Base-by-base conservation (phyloP, 2,797 vertebrate species). In the Rhadinocentrus ornatus region DNA sequence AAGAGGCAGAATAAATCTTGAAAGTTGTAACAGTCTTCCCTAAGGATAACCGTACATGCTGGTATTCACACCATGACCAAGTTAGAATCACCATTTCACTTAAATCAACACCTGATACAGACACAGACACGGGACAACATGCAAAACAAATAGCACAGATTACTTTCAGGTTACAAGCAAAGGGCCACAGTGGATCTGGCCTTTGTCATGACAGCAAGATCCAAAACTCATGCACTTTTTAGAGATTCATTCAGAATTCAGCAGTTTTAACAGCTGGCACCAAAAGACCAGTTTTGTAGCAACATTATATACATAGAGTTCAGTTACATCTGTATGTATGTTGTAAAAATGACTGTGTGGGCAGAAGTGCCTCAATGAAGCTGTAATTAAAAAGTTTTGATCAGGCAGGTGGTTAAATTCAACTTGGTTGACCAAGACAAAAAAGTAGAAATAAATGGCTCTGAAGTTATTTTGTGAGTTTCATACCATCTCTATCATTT, bases 81-180 rank as follows among this genome's bases (percentile, higher is more conserved):
- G 10, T 66, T 56, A 31, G 20, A 41, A 24, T 41, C 26, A 39
- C 35, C 16, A 18, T 6, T 13, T 65, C 6, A 27, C 26, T 37
- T 41, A 41, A 15, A n/a, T 66, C 18, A 39, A 18, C 12, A 6
- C 2, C 10, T 27, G 24, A 54, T 0, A 2, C 9, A 24, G 8
- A 52, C 20, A 24, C 34, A 29, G 5, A 13, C 18, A 50, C n/a
- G 24, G 6, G 10, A 22, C 1, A 16, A 6, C 5, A 16, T 11
- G 10, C 11, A 22, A 61, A 31, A 15, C 41, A 39, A 73, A 57
- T 13, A 24, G 29, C 15, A 54, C 15, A 62, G 1, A 58, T 66
- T 54, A 46, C 22, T 41, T 18, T 22, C 34, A 67, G 31, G 8
- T 59, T 52, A 26, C 20, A 60, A 69, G 64, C 41, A 57, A 34